Base-by-base conservation (phyloP, 2,888 invertebrate species). In the Molanna angustata region DNA sequence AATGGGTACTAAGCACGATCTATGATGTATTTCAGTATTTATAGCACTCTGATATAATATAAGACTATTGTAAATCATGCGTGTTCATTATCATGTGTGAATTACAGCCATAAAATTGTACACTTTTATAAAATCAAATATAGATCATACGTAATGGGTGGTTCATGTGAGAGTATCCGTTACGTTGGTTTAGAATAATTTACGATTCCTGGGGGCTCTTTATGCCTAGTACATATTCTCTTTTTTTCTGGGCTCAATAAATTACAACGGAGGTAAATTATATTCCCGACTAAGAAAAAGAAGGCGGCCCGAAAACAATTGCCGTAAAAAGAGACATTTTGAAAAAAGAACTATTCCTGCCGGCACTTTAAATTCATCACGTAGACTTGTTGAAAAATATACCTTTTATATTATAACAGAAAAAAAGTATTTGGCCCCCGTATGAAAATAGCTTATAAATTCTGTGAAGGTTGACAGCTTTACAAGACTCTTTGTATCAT, bases 241-340 rank as follows among this genome's bases (percentile, higher is more conserved):
- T 48, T 42, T 32, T 49, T 54, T 47, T 49, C 40, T 31, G 17
- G 51, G 50, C 44, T 46, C 54, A 51, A 57, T 57, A 57, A 54
- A 57, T 57, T 45, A 57, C 54, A 33, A 18, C 37, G 16, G 32
- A 22, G 20, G 41, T 48, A 40, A 48, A 48, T 48, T 48, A 48
- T 48, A 48, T 27, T 27, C 11, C 11, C 41, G 41, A 13, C 31
- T 19, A 18, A 45, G 19, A 13, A 45, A 31, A 45, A 16, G 32
- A 45, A 33, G 32, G 21, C 35, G 11, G 19, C 46, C 46, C 35
- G 47, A 52, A 57, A 57, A 57, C 56, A 57, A 54, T 57, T 53
- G 53, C 50, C 47, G 39, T 53, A 50, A 52, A 11, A 40, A 52
- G 52, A 56, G 45, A 56, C 49, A 49, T 56, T 56, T 52, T 50